Percentiles rank a stretch among this genome's conserved stretches.
phyloP scores from a whole-genome alignment of 2,888 invertebrate species.

The Papilio gigon region DNA sequence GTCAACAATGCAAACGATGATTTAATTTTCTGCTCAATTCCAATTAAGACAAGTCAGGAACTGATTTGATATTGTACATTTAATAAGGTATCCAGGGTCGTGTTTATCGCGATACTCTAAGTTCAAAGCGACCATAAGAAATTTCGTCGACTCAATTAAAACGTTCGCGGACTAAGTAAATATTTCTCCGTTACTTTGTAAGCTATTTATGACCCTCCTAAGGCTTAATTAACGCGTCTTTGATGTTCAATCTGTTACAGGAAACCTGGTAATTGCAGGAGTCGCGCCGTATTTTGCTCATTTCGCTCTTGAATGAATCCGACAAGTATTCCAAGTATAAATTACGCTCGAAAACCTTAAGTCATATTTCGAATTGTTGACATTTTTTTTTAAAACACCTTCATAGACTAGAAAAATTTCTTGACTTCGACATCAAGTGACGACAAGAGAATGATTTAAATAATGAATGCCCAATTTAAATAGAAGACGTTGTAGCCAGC shows the following conservation, averaged over 20 bases:
- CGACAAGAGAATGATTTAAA: background rate
- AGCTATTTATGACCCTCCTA: slow-evolving; percentile 75
- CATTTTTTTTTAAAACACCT: slow-evolving; percentile 48
- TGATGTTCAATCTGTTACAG: slow-evolving; percentile 80
- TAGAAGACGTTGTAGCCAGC: too few relatives aligned
- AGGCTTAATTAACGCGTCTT: slow-evolving; percentile 77
- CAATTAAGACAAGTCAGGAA: slow-evolving; percentile 22
- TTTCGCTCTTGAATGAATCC: slow-evolving; percentile 46
- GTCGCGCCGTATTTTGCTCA: slow-evolving; percentile 55
- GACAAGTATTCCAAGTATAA: slow-evolving; percentile 40
- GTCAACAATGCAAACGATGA: slow-evolving; percentile 5
- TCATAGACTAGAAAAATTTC: too few relatives aligned
- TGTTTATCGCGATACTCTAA: slow-evolving; percentile 58
- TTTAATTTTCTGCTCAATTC: slow-evolving; percentile 12
- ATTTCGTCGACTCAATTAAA: slow-evolving; percentile 75
- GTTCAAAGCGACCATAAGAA: slow-evolving; percentile 67
- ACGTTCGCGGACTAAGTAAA: slow-evolving; percentile 71
- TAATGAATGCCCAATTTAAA: too few relatives aligned
- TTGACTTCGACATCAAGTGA: background rate
- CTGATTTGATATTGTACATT: slow-evolving; percentile 39
- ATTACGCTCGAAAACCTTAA: slow-evolving; percentile 29
- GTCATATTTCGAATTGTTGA: slow-evolving; percentile 34
- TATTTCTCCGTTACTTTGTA: slow-evolving; percentile 71
- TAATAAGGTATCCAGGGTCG: slow-evolving; percentile 39
- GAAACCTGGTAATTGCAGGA: slow-evolving; percentile 72